These are phyloP conservation scores for Ectemnius cavifrons DNA, from an alignment of 2,888 invertebrate genomes.

Conservation along the genomic window DNA sequence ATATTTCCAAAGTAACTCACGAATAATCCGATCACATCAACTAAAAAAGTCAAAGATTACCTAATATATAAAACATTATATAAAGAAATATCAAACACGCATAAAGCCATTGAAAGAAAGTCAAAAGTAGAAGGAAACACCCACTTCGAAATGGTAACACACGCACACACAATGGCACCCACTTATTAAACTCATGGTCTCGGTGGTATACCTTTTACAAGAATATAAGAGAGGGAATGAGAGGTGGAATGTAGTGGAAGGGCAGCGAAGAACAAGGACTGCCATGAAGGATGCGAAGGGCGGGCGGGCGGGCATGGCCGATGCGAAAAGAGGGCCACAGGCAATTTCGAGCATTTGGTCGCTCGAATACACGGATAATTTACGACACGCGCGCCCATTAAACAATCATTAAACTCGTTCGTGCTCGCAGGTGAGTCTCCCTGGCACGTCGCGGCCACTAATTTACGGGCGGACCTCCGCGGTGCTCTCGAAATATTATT, in stretches of 20 bases:
- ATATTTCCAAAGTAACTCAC: too few species aligned
- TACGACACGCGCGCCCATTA: constrained; percentile 77
- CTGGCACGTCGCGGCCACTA: constrained; percentile 71
- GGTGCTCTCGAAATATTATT: constrained; percentile 75
- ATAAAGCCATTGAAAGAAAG: too few species aligned
- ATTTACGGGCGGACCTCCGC: constrained; percentile 77
- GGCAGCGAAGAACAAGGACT: constrained; percentile 15
- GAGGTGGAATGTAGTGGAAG: constrained; percentile 26
- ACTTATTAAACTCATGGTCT: too few species aligned
- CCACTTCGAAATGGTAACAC: too few species aligned
- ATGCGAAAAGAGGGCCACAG: constrained; percentile 62
- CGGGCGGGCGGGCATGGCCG: constrained; percentile 49
- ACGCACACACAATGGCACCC: too few species aligned
- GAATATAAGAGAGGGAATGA: constrained; percentile 6
- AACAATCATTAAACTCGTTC: constrained; percentile 78
- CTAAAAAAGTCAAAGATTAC: too few species aligned
- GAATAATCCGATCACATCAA: too few species aligned
- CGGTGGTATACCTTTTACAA: background rate
- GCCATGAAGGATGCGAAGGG: constrained; percentile 32
- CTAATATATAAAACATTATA: too few species aligned
- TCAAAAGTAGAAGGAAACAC: too few species aligned
- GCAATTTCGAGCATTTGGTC: constrained; percentile 77
- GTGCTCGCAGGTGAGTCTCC: constrained; percentile 72
- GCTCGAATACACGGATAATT: constrained; percentile 77
- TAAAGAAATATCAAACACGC: too few species aligned